Conservation (phyloP, 2,113 vertebrate genomes). For the Glaucomys volans region DNA sequence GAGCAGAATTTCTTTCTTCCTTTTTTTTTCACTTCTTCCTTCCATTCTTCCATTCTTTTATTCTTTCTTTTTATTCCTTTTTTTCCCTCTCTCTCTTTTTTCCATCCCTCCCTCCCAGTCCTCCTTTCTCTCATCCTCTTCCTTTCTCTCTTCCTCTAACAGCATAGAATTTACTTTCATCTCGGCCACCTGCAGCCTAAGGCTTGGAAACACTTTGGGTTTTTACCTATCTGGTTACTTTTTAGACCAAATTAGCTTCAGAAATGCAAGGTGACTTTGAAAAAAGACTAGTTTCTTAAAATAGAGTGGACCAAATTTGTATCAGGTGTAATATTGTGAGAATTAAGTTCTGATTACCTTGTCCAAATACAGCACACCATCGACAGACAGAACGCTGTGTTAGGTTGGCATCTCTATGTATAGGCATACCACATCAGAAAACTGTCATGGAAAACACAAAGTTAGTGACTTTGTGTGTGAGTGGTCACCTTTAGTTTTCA, state of each 20-base stretch:
- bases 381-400: not conserved
- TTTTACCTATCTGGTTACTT: slow-evolving; percentile 73
- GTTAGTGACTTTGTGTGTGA: not conserved
- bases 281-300: slow-evolving; percentile 59
- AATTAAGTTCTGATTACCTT: slow-evolving; percentile 63
- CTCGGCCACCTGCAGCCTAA: slow-evolving; percentile 68
- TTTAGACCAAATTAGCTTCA: slow-evolving; percentile 73
- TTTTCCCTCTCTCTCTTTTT: not conserved
- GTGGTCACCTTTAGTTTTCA: slow-evolving; percentile 48
- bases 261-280: slow-evolving; percentile 64
- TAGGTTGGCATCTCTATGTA: not conserved
- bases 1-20: slow-evolving; percentile 30
- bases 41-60: not conserved
- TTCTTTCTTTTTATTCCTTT: not conserved
- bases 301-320: slow-evolving; percentile 63
- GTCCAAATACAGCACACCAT: not conserved
- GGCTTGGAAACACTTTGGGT: slow-evolving; percentile 64
- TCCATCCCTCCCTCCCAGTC: too few species aligned
- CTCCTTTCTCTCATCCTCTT: not conserved
- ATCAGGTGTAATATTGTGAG: slow-evolving; percentile 63
- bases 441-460: not conserved
- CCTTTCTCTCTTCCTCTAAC: slow-evolving; percentile 54
- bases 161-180: slow-evolving; percentile 54
- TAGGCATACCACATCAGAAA: not conserved
- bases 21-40: not conserved